Base-by-base conservation (phyloP, 2,888 invertebrate species). In the Caenorhabditis sp. region DNA sequence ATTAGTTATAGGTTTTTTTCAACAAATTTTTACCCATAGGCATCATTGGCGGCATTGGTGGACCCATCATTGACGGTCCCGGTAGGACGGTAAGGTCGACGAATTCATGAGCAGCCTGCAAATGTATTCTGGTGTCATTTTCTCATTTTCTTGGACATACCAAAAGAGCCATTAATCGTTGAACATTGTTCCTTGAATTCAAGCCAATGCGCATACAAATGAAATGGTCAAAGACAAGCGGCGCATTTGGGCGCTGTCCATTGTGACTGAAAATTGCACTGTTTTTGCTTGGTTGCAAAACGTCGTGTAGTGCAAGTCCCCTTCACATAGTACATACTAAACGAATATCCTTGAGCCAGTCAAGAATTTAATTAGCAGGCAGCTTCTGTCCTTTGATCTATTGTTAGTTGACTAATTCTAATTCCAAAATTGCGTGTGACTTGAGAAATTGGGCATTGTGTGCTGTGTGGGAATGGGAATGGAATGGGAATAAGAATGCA, bases 181-280 rank as follows among this genome's bases (percentile, higher is more conserved):
- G 85, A 50, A 85, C 85, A 80, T 85, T 85, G 53, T 85, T 85
- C 18, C 70, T 37, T 3, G 85, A 85, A 74, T 85, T 85, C 15
- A 85, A 56, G 1, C 85, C 85, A 35, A 85, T 85, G 3, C 85
- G 64, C 85, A 85, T 85, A 47, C 85, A 85, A 72, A 85, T 85
- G 62, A 85, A 85, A 53, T 85, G 85, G 44, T 85, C 85, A 47
- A 85, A 85, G 1, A 85, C 82, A 8, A 85, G 37, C 13, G 85
- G 85, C 11, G 81, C 77, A 11, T 76, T 56, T 8, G 76, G 70
- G 37, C 77, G 81, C 35, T 18, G 13, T 26, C 26, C 28, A 1
- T 50, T 40, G 40, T 40, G 40, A 13, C 40, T 40, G 40, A 32
- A 13, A 0, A 18, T 0, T n/a, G n/a, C n/a, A n/a, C n/a, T n/a